These are phyloP conservation scores for Esox niger DNA, from an alignment of 2,113 vertebrate species.

Conservation along the genomic window DNA sequence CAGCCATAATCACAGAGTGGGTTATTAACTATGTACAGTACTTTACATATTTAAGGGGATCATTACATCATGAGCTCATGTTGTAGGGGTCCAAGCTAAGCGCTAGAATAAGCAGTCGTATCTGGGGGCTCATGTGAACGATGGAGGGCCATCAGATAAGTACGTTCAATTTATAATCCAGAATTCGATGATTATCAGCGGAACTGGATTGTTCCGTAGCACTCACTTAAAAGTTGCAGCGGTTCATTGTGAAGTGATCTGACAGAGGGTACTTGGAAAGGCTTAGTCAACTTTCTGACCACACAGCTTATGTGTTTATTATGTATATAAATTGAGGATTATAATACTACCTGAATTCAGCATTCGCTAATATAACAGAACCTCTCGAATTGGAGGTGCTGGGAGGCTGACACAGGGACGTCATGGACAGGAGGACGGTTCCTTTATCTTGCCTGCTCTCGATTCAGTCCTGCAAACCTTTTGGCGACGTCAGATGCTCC, in stretches of 20 bases:
- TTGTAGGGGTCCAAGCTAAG: too few species aligned
- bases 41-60: constrained; percentile 76
- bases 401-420: too few species aligned
- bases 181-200: constrained; percentile 67
- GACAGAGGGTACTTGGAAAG: constrained; percentile 47
- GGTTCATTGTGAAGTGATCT: constrained; percentile 45
- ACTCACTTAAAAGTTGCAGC: constrained; percentile 48
- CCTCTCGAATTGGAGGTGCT: too few species aligned
- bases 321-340: too few species aligned
- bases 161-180: constrained; percentile 64
- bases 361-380: too few species aligned
- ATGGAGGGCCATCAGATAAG: constrained; percentile 35
- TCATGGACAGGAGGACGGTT: too few species aligned
- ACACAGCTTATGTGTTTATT: constrained; percentile 44
- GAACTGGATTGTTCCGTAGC: constrained; percentile 38
- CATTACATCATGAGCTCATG: constrained; percentile 70
- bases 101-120: constrained; percentile 64
- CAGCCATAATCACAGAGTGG: constrained; percentile 62
- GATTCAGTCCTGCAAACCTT: too few species aligned
- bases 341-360: too few species aligned
- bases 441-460: too few species aligned
- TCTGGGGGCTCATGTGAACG: constrained; percentile 59
- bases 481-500: too few species aligned
- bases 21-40: constrained; percentile 62
- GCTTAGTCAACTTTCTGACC: constrained; percentile 56